Evolutionary conservation across 2,888 invertebrate genomes (phyloP), one percentile per base, ranked within the genome.

Genomic region (Lasioglossum pauxillum): DNA sequence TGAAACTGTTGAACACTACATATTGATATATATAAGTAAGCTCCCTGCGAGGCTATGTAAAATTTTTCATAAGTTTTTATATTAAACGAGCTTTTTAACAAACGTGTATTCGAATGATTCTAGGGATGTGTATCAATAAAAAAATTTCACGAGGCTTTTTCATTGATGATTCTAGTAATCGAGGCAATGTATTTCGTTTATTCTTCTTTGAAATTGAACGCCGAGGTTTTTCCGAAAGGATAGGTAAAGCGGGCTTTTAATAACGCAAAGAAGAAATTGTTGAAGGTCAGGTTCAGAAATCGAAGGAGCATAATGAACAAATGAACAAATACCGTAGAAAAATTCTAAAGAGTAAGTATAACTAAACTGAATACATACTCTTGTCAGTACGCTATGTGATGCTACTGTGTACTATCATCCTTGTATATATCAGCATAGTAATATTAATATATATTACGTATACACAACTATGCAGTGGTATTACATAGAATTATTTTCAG

Each of bases 31-130:
- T 31, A 74, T 46, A 75, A 85, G 46, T 16, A 49, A 57, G 75
- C 69, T 38, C 67, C 27, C 72, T 80, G 12, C 78, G 87, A 82
- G 80, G 83, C 77, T 82, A 90, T 84, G 83, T 86, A 89, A 81
- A 71, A 88, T 80, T 82, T 41, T 90, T 82, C 83, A 46, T 88
- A 83, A 90, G 69, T 81, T 83, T 83, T 88, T 88, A 82, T 82
- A 89, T 85, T 79, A 86, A 88, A 83, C 57, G 38, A 75, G 73
- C 78, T 80, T 71, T 75, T 82, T 80, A 83, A 80, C 78, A 72
- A 77, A 84, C 76, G 53, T 86, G 16, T 77, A 79, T 49, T 74
- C 64, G 46, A 78, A 78, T 60, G 78, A 64, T 76, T 82, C 67
- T 64, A 46, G 38, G 41, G 16, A 71, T 71, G 31, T 78, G 64